Evolutionary conservation across 2,113 vertebrate species (phyloP).

Genomic region (Macrotus californicus): DNA sequence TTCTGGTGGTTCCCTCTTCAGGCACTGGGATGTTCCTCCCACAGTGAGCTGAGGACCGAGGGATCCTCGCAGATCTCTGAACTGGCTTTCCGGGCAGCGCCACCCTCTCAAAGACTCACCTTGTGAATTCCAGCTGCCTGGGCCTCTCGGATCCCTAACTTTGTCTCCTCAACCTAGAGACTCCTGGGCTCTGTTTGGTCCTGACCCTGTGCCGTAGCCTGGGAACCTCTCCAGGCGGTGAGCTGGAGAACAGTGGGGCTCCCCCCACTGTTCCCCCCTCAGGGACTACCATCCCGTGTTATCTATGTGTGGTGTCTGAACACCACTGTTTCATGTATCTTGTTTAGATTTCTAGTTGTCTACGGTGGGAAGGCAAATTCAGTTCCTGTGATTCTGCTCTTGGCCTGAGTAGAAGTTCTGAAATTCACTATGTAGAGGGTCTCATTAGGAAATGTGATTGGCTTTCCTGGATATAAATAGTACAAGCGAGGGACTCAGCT

Average conservation of each 20-base stretch:
- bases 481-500: conserved; percentile 10
- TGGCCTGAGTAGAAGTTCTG: background rate
- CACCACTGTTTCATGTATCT: background rate
- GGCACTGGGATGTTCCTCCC: background rate
- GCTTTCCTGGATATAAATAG: background rate
- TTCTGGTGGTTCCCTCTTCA: background rate
- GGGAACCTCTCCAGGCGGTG: background rate
- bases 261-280: fast-evolving
- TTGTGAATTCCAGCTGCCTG: background rate
- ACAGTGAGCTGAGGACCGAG: background rate
- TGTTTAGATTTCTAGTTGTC: background rate
- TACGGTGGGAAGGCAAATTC: background rate
- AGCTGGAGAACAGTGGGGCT: background rate
- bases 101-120: background rate
- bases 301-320: background rate
- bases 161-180: background rate
- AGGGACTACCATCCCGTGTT: background rate
- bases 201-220: background rate
- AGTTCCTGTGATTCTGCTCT: background rate
- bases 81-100: background rate
- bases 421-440: background rate
- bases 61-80: background rate
- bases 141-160: too few relatives aligned
- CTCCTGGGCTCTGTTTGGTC: background rate
- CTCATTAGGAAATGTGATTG: background rate